phyloP scores from a whole-genome alignment of 1,140 invertebrate species.

The Melipona quadrifasciata region DNA sequence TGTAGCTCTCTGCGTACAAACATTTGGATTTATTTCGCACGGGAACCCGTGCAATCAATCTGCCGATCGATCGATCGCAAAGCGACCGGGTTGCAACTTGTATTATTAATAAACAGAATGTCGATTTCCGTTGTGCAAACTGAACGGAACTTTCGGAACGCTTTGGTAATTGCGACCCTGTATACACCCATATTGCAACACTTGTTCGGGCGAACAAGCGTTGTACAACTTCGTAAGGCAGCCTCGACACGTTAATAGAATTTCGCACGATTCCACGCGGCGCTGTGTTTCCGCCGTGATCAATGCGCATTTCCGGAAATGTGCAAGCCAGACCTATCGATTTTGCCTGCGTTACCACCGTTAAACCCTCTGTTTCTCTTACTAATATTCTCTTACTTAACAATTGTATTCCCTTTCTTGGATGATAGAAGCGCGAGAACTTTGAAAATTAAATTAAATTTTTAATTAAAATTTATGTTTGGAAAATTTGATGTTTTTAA shows the following conservation, averaged over 20 bases:
- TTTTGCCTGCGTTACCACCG: too few relatives aligned
- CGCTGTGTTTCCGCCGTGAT: not conserved
- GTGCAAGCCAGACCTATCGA: not conserved
- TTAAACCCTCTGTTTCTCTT: not conserved
- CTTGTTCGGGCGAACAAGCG: not conserved
- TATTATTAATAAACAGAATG: conserved; percentile 38
- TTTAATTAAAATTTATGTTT: too few relatives aligned
- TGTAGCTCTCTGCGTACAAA: too few relatives aligned
- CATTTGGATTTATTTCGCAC: not conserved
- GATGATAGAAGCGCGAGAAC: too few relatives aligned
- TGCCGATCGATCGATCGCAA: not conserved
- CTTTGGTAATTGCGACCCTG: conserved; percentile 22
- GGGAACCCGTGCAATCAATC: not conserved
- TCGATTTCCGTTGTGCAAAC: conserved; percentile 13
- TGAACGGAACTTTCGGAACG: conserved; percentile 19
- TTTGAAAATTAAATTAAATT: too few relatives aligned
- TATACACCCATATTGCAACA: not conserved
- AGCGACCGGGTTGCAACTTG: not conserved
- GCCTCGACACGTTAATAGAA: conserved; percentile 25
- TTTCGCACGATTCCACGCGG: not conserved
- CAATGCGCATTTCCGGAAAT: not conserved
- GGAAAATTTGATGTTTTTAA: too few relatives aligned
- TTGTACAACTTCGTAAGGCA: conserved; percentile 21
- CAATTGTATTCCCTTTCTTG: too few relatives aligned
- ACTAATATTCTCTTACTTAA: too few relatives aligned